Percentiles rank a stretch among this genome's conserved stretches.
Evolutionary conservation across 2,888 invertebrate genomes (phyloP).

Genomic region (Nycteola revayana): DNA sequence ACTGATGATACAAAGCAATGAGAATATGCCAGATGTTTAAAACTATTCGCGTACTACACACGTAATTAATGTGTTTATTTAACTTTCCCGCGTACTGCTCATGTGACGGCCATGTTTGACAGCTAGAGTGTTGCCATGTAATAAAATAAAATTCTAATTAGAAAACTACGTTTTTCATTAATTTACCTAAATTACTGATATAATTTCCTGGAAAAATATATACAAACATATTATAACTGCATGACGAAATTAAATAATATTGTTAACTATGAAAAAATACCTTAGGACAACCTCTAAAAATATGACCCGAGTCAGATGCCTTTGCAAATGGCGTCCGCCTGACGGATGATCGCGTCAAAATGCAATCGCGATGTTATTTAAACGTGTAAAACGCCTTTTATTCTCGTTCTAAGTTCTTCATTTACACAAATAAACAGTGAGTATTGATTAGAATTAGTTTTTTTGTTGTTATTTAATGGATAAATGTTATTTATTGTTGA

Average conservation of each 20-base stretch:
- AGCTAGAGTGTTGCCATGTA: constrained; percentile 13
- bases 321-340: constrained; percentile 72
- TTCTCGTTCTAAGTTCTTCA: constrained; percentile 30
- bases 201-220: too few species aligned
- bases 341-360: constrained; percentile 66
- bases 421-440: constrained; percentile 39
- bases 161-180: background rate
- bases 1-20: too few species aligned
- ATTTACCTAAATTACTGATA: too few species aligned
- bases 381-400: constrained; percentile 39
- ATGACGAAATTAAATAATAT: background rate
- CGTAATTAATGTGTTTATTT: too few species aligned
- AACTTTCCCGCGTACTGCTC: constrained; percentile 6
- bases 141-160: background rate
- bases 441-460: constrained; percentile 28
- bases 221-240: too few species aligned
- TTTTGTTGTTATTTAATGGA: constrained; percentile 49
- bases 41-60: too few species aligned
- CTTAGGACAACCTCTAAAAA: constrained; percentile 13
- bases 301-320: constrained; percentile 28
- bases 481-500: constrained; percentile 58
- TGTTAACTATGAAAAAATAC: background rate
- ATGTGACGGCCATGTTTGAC: constrained; percentile 8
- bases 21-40: too few species aligned
- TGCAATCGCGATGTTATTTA: constrained; percentile 58